Evolutionary conservation across 2,888 invertebrate genomes (phyloP).

Genomic region (Nemotelus nigrinus): DNA sequence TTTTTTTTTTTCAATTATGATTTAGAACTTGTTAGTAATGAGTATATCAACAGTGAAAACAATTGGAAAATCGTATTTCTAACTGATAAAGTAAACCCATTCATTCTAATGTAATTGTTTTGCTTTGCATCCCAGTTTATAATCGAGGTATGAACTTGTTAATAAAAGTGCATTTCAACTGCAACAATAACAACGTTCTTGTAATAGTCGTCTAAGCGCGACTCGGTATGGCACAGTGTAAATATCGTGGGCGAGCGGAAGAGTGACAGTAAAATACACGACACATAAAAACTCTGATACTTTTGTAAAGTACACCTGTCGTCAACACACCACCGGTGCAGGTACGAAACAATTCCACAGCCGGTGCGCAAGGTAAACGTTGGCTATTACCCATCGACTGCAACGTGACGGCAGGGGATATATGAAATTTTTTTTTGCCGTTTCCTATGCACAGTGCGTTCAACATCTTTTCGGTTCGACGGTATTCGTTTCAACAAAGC

Average conservation of each 20-base stretch:
- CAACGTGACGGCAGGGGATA: background rate
- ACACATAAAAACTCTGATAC: background rate
- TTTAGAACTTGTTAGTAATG: too few relatives aligned
- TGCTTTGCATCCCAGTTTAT: too few relatives aligned
- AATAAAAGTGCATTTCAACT: too few relatives aligned
- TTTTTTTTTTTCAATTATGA: too few relatives aligned
- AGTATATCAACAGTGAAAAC: too few relatives aligned
- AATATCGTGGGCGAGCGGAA: background rate
- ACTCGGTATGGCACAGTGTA: too few relatives aligned
- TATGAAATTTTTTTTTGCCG: background rate
- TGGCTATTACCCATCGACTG: background rate
- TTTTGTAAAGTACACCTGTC: conserved; percentile 8
- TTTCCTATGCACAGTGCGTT: background rate
- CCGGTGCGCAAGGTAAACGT: background rate
- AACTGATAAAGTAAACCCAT: too few relatives aligned
- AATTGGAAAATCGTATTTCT: too few relatives aligned
- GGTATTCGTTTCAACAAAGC: background rate
- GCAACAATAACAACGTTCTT: too few relatives aligned
- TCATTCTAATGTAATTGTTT: too few relatives aligned
- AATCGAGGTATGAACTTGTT: too few relatives aligned
- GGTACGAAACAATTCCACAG: background rate
- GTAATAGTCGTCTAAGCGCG: too few relatives aligned
- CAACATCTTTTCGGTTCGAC: conserved; percentile 3
- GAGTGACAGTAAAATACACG: background rate
- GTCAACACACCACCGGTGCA: background rate